Percentiles rank a stretch among this genome's conserved stretches.
These are phyloP conservation scores for Lates japonicus DNA, from an alignment of 2,797 vertebrate genomes.

Conservation along the genomic window DNA sequence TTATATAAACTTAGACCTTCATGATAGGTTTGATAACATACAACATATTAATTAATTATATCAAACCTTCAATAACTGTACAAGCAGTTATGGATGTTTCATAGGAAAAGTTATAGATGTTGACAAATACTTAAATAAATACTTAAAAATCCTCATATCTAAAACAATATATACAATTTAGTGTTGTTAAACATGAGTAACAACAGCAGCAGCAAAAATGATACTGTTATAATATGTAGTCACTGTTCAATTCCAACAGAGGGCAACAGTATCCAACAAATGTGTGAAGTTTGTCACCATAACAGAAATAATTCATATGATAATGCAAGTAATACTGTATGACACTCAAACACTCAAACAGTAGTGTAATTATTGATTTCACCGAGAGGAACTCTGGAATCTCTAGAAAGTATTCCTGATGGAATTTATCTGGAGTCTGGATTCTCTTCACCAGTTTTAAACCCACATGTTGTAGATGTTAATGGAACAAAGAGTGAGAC, in stretches of 20 bases:
- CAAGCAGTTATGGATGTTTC: no score
- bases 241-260: slow-evolving; percentile 51
- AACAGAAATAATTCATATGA: not conserved
- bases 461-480: not conserved
- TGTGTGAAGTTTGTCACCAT: not conserved
- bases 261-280: slow-evolving; percentile 38
- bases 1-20: no score
- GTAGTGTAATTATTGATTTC: not conserved
- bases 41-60: no score
- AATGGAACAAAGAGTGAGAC: not conserved
- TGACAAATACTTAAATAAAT: no score
- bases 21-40: no score
- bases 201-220: not conserved
- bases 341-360: not conserved
- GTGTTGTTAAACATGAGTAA: not conserved
- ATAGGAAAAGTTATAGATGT: no score
- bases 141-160: no score
- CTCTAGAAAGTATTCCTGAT: no score
- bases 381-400: not conserved
- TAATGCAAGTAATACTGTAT: not conserved
- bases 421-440: not conserved
- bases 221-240: slow-evolving; percentile 25
- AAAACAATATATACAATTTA: not conserved
- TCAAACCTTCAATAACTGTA: no score
- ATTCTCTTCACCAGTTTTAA: not conserved